Conservation (phyloP, 2,113 vertebrate genomes). For the Gasterosteus nipponicus region DNA sequence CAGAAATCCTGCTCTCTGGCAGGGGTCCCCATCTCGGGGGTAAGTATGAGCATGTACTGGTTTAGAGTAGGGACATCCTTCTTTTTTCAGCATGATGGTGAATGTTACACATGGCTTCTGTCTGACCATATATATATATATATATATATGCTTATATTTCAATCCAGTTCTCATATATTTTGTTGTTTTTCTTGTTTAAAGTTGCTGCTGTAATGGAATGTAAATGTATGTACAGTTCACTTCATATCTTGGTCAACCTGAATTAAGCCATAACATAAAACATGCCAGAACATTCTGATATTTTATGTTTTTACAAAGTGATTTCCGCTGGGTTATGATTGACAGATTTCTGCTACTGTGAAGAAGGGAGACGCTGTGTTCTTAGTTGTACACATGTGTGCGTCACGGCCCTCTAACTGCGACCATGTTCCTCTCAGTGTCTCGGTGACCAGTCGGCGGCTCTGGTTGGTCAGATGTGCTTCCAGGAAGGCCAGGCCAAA, state of each 20-base stretch:
- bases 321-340: background rate
- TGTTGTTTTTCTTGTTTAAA: background rate
- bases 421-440: conserved; percentile 82
- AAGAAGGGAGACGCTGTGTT: too few species aligned
- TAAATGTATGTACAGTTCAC: background rate
- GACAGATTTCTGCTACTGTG: background rate
- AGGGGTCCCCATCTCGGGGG: conserved; percentile 96
- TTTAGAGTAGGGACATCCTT: too few species aligned
- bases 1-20: conserved; percentile 90
- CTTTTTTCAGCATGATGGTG: background rate
- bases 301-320: background rate
- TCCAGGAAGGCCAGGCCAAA: conserved; percentile 93
- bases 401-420: background rate
- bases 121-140: too few species aligned
- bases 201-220: background rate
- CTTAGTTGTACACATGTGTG: too few species aligned
- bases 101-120: background rate
- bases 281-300: background rate
- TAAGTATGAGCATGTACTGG: conserved; percentile 73
- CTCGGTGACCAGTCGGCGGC: conserved; percentile 98
- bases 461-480: conserved; percentile 97
- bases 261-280: background rate
- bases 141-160: background rate
- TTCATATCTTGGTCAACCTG: background rate
- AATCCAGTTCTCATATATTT: background rate